These are phyloP conservation scores for Amia ocellicauda DNA, from an alignment of 2,113 vertebrate species.

Conservation along the genomic window DNA sequence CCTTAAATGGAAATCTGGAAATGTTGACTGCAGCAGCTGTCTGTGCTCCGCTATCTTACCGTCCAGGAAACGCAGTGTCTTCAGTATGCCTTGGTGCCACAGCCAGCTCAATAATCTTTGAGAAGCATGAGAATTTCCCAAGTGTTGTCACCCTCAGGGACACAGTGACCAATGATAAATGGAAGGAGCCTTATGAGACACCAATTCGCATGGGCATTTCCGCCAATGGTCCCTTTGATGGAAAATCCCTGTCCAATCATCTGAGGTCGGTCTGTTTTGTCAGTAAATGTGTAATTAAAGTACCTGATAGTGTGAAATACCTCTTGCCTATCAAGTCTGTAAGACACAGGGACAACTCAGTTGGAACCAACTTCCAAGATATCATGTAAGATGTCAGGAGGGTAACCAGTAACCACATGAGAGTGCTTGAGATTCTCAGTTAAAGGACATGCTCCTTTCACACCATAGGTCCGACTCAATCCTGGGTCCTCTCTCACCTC, in stretches of 20 bases:
- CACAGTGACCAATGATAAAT: not conserved
- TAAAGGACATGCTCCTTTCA: conserved; percentile 15
- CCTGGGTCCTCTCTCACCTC: not conserved
- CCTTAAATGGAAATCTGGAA: too few species aligned
- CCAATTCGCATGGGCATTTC: not conserved
- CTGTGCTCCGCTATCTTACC: too few species aligned
- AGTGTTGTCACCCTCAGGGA: not conserved
- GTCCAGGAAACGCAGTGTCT: too few species aligned
- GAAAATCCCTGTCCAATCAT: not conserved
- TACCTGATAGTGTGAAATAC: not conserved
- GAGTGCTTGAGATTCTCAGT: conserved; percentile 13
- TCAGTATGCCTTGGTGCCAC: too few species aligned
- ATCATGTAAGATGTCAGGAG: not conserved
- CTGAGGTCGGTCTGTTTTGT: too few species aligned
- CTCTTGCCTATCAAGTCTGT: too few species aligned
- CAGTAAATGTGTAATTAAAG: too few species aligned
- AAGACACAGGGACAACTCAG: conserved; percentile 6
- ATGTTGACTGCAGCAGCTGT: too few species aligned
- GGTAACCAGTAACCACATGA: conserved; percentile 8
- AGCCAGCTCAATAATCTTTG: not conserved
- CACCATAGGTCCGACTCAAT: conserved; percentile 5
- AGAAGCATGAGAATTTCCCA: not conserved
- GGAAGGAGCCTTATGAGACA: not conserved
- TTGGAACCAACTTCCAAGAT: conserved; percentile 6
- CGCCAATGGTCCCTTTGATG: not conserved